Base-by-base conservation (phyloP, 2,888 invertebrate genomes). In the Drosophila aldrichi region DNA sequence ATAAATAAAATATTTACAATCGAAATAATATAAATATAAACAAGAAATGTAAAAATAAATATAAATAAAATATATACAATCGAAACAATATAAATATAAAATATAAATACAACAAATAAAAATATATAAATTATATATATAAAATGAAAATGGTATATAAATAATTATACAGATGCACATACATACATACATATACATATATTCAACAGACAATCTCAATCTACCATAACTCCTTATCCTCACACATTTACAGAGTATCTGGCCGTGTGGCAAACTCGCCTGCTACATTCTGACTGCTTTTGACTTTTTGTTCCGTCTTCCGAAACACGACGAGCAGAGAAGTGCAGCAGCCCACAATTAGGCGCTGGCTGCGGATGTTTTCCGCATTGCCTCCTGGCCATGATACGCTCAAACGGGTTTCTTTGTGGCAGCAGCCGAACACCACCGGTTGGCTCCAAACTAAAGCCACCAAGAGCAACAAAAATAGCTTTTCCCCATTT, bases 391-490 rank as follows among this genome's bases (percentile, higher is more conserved):
- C 80, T 61, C 77, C 62, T 69, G 63, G 52, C 66, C 79, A 79
- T 72, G 84, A 65, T 71, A 75, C 67, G 78, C 59, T 61, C 59
- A 70, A 87, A 87, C 83, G 82, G 61, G 83, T 89, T 89, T 89
- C 48, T 32, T 51, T 25, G 29, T 20, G 40, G 25, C 55, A 41
- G 46, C 60, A 38, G 4, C 62, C 9, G 36, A 3, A 14, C 56
- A 44, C 40, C 56, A 44, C 40, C 57, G 57, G 29, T 60, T 71
- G 56, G 48, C 65, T 44, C 14, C 38, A 22, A 52, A 64, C 65
- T 63, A 14, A 36, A 44, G 16, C 34, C 36, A 36, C 1, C 40
- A n/a, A n/a, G n/a, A 1, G 7, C 8, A 38, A 34, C 10, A 18
- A 18, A 48, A 58, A 56, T 38, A 29, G 66, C 43, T 70, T 62